phyloP scores from a whole-genome alignment of 2,113 vertebrate genomes.

The Ivindomyrus marchei region DNA sequence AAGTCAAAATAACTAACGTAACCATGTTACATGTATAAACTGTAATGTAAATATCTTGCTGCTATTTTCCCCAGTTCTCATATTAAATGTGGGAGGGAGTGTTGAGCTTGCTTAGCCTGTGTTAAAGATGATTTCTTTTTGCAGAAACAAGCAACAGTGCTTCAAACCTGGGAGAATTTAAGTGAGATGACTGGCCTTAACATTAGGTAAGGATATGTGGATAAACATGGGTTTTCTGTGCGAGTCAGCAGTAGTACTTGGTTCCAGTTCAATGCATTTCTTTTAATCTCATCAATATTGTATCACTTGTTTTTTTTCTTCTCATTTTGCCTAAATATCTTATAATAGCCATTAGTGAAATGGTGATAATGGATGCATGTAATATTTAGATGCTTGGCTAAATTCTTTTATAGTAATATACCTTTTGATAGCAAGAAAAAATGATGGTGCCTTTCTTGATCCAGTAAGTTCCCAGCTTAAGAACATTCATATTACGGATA shows the following conservation, averaged over 20 bases:
- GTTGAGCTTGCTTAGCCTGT: neutral
- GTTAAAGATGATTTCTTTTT: slow-evolving; percentile 6
- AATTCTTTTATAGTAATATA: neutral
- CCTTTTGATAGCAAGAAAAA: neutral
- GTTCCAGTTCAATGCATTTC: neutral
- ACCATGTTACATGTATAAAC: neutral
- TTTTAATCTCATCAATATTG: neutral
- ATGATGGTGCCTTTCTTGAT: neutral
- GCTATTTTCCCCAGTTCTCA: neutral
- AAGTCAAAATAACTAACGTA: neutral
- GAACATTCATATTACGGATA: neutral
- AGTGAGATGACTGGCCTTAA: slow-evolving; percentile 76
- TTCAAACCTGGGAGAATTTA: slow-evolving; percentile 82
- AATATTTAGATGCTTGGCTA: neutral
- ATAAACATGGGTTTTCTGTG: neutral
- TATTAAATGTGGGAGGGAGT: neutral
- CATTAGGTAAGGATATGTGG: slow-evolving; percentile 65
- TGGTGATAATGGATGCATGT: neutral
- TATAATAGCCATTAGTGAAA: neutral
- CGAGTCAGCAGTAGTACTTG: neutral
- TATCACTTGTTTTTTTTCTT: neutral
- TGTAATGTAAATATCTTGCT: neutral
- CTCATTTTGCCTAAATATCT: neutral
- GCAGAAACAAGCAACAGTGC: slow-evolving; percentile 71
- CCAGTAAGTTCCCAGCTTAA: neutral